phyloP scores from a whole-genome alignment of 1,140 invertebrate species.

The Apis laboriosa region DNA sequence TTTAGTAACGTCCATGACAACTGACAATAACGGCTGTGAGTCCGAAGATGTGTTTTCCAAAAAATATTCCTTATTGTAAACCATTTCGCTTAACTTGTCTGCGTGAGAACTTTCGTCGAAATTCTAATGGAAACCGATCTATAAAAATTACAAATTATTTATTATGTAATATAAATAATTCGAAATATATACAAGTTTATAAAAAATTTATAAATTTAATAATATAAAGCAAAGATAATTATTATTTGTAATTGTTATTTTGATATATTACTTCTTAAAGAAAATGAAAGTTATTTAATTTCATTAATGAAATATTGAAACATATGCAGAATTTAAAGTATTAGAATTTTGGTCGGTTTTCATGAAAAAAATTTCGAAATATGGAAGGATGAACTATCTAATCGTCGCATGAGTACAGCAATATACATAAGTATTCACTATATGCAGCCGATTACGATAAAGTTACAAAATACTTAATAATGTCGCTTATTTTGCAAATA shows the following conservation, averaged over 20 bases:
- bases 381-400: conserved; percentile 1
- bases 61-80: conserved; percentile 28
- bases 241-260: background rate
- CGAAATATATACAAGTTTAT: no score
- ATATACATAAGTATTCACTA: conserved; percentile 15
- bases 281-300: background rate
- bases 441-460: conserved; percentile 23
- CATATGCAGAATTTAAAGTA: background rate
- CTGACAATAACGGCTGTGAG: conserved; percentile 73
- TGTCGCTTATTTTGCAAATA: conserved; percentile 36
- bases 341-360: background rate
- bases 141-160: background rate
- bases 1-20: conserved; percentile 73
- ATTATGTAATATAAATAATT: background rate
- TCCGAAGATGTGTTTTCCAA: conserved; percentile 58
- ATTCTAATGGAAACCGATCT: background rate
- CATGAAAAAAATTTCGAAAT: background rate
- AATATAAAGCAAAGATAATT: background rate
- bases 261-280: background rate
- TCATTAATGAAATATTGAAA: background rate
- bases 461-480: conserved; percentile 8
- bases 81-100: conserved; percentile 49
- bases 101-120: conserved; percentile 9
- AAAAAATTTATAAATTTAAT: background rate
- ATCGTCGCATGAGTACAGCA: conserved; percentile 22